Conservation (phyloP, 2,113 vertebrate genomes). For the Rhombomys opimus region DNA sequence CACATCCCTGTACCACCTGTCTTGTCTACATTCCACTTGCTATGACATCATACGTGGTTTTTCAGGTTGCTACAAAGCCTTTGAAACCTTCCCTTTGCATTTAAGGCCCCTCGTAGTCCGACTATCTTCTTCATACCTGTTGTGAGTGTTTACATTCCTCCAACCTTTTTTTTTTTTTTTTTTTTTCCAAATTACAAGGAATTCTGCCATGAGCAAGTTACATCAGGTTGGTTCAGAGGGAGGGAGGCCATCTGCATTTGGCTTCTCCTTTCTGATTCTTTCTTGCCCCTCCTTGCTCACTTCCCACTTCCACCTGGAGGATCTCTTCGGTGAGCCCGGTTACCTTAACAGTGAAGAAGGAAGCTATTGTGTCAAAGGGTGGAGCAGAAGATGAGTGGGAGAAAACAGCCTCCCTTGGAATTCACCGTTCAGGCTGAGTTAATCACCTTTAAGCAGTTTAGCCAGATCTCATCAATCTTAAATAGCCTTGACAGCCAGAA, state of each 20-base stretch:
- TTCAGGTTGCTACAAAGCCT: background rate
- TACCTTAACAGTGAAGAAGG: background rate
- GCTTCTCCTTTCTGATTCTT: background rate
- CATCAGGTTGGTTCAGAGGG: background rate
- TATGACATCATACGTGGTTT: background rate
- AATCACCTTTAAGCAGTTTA: constrained; percentile 32
- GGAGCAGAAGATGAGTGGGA: background rate
- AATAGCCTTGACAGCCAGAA: constrained; percentile 53
- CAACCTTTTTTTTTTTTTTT: background rate
- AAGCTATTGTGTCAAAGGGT: background rate
- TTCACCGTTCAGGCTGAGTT: background rate
- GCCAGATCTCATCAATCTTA: constrained; percentile 21
- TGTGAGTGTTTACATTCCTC: background rate
- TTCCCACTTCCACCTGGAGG: background rate
- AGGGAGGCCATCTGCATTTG: background rate
- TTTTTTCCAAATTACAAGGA: background rate
- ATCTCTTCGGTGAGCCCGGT: too few species aligned
- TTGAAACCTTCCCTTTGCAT: background rate
- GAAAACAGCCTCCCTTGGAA: background rate
- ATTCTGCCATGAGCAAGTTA: background rate
- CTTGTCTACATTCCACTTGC: background rate
- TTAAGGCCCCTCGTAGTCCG: background rate
- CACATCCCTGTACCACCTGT: background rate
- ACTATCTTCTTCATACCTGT: background rate
- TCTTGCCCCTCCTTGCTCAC: background rate